Conservation (phyloP, 2,888 invertebrate genomes). For the Mesorhabditis spiculigera region DNA sequence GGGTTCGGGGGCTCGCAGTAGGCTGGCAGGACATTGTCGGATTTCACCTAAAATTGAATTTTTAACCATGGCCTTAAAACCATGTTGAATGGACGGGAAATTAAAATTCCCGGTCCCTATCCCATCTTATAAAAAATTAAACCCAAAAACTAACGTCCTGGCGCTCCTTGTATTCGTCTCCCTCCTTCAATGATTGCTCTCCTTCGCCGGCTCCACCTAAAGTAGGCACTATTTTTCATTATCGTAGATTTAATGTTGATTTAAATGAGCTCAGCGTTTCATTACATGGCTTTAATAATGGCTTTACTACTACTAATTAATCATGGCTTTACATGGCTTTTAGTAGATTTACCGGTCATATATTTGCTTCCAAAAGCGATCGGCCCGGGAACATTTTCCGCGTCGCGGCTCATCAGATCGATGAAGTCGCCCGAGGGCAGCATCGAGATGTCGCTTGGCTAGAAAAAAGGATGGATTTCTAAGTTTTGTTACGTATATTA, state of each 20-base stretch:
- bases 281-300: no score
- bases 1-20: conserved; percentile 99
- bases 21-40: conserved; percentile 86
- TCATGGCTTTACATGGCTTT: no score
- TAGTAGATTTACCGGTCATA: conserved; percentile 45
- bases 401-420: conserved; percentile 50
- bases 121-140: neutral
- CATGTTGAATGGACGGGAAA: no score
- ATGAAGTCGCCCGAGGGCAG: conserved; percentile 48
- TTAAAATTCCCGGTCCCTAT: no score
- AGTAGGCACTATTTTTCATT: conserved; percentile 8
- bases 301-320: no score
- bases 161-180: conserved; percentile 51
- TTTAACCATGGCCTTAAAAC: neutral
- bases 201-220: conserved; percentile 75
- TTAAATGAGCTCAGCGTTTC: neutral
- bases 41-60: conserved; percentile 71
- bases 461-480: neutral
- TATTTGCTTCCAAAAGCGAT: conserved; percentile 49
- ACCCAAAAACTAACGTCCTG: conserved; percentile 37
- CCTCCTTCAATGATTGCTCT: conserved; percentile 67
- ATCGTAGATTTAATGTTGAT: conserved; percentile 7
- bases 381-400: conserved; percentile 42
- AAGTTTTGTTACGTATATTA: no score
- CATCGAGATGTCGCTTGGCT: conserved; percentile 20